A percentile compares a stretch with the other conserved stretches of the same genome.
Evolutionary conservation across 1,140 invertebrate genomes (phyloP).

Genomic region (Drosophila trapezifrons): DNA sequence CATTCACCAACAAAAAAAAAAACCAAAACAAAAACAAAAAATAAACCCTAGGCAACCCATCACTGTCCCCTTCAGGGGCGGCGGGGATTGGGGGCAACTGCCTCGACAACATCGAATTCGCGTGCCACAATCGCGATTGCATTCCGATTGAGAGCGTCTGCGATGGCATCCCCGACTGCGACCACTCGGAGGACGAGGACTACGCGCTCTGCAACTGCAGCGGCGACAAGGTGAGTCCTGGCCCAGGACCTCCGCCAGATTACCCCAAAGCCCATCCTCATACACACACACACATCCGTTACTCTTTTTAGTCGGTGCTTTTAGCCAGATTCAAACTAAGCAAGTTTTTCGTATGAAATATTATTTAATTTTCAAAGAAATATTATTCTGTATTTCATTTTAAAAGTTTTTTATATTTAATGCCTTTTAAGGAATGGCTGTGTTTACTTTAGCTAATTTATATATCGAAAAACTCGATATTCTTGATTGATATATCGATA

Average conservation of each 20-base stretch:
- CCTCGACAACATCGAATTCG: constrained; percentile 84
- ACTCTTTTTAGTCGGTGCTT: too few species aligned
- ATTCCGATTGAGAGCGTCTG: constrained; percentile 87
- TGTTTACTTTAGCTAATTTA: too few species aligned
- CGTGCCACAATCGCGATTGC: constrained; percentile 85
- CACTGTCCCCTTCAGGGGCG: constrained; percentile 26
- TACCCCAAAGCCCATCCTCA: not conserved
- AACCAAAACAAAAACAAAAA: constrained; percentile 17
- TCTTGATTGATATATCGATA: too few species aligned
- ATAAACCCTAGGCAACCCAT: constrained; percentile 59
- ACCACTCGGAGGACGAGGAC: constrained; percentile 91
- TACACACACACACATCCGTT: not conserved
- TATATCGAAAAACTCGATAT: too few species aligned
- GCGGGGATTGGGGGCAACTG: constrained; percentile 53
- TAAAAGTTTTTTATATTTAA: too few species aligned
- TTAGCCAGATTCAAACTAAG: not conserved
- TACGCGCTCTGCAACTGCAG: constrained; percentile 83
- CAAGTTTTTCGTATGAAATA: too few species aligned
- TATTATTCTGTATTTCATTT: too few species aligned
- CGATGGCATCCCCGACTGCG: constrained; percentile 93
- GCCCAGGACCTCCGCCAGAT: constrained; percentile 15
- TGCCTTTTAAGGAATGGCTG: too few species aligned
- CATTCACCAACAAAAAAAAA: constrained; percentile 31
- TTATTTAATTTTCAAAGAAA: too few species aligned
- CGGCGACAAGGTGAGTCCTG: constrained; percentile 82